These are phyloP conservation scores for Babylonia areolata DNA, from an alignment of 1,140 invertebrate genomes.

Conservation along the genomic window DNA sequence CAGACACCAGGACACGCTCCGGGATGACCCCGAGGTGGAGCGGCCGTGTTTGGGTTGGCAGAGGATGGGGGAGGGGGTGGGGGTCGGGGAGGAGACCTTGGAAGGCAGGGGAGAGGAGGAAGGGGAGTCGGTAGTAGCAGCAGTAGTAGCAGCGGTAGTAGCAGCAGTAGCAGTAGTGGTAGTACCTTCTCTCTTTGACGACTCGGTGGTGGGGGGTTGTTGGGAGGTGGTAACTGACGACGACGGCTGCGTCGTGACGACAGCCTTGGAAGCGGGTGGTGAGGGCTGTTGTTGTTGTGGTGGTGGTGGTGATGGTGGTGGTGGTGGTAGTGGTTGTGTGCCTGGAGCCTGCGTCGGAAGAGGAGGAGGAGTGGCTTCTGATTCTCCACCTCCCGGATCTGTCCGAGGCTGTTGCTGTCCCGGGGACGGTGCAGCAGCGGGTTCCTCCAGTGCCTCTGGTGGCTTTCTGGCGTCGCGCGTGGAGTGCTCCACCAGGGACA, in stretches of 20 bases:
- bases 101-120: not conserved
- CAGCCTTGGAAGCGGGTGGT: not conserved
- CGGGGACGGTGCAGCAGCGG: not conserved
- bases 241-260: not conserved
- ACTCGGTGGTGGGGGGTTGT: not conserved
- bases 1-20: constrained; percentile 24
- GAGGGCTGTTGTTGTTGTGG: too few relatives aligned
- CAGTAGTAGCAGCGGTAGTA: too few relatives aligned
- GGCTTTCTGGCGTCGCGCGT: not conserved
- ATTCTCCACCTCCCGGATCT: not conserved
- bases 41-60: not conserved
- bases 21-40: not conserved
- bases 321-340: not conserved
- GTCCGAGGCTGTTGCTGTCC: not conserved
- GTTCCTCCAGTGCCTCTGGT: not conserved
- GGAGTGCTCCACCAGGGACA: constrained; percentile 2
- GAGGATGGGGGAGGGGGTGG: constrained; percentile 2
- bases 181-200: not conserved
- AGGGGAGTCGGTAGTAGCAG: too few relatives aligned
- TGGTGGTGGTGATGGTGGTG: not conserved
- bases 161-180: not conserved
- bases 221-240: not conserved
- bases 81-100: not conserved
- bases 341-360: not conserved
- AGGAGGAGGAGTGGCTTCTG: too few relatives aligned